phyloP scores from a whole-genome alignment of 2,113 vertebrate genomes.

The Micromys minutus region DNA sequence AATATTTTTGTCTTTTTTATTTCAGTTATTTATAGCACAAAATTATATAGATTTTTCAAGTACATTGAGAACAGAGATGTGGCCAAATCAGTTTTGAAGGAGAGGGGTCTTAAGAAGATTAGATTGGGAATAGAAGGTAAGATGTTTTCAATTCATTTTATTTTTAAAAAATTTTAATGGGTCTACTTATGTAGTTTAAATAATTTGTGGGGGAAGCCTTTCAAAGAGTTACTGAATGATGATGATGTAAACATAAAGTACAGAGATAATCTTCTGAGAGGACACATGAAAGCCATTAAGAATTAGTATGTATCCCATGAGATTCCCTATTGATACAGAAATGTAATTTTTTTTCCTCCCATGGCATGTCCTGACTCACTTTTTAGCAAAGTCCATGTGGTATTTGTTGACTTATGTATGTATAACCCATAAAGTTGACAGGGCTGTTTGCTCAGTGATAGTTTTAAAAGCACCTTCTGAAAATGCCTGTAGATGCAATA shows the following conservation, averaged over 20 bases:
- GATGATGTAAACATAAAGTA: slow-evolving; percentile 11
- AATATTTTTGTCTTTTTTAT: slow-evolving; percentile 72
- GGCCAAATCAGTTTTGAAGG: slow-evolving; percentile 98
- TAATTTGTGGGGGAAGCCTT: slow-evolving; percentile 12
- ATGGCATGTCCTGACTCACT: neutral
- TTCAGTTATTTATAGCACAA: slow-evolving; percentile 99
- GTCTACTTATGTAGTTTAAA: slow-evolving; percentile 49
- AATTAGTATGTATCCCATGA: neutral
- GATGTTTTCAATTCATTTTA: slow-evolving; percentile 54
- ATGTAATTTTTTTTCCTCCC: slow-evolving; percentile 15
- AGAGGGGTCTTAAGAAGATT: slow-evolving; percentile 98
- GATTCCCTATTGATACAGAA: neutral
- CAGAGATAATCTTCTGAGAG: neutral
- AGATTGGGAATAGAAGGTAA: slow-evolving; percentile 98
- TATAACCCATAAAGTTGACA: neutral
- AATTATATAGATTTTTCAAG: slow-evolving; percentile 99
- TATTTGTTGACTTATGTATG: neutral
- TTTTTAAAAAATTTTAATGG: slow-evolving; percentile 16
- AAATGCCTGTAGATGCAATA: neutral
- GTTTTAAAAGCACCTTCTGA: slow-evolving; percentile 15
- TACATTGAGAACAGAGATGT: slow-evolving; percentile 99
- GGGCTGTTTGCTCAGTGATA: neutral
- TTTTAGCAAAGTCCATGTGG: neutral
- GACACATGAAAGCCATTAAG: neutral
- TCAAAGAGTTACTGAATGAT: neutral